phyloP scores from a whole-genome alignment of 1,140 invertebrate genomes.

The Lanistes nyassanus region DNA sequence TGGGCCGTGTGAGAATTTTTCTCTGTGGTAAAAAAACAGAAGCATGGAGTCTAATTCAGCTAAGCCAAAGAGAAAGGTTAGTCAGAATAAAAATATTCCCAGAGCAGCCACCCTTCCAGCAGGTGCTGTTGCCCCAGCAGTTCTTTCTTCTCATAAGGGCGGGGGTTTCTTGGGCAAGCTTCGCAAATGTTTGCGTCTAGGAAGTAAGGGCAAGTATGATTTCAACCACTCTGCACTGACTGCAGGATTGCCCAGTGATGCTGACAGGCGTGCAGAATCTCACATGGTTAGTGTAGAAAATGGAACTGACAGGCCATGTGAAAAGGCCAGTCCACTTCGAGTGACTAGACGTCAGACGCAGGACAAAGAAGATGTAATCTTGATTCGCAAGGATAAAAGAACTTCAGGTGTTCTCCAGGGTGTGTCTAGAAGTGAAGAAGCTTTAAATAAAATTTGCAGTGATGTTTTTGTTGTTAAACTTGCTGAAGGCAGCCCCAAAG shows the following conservation, averaged over 20 bases:
- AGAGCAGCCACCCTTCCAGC: slow-evolving; percentile 17
- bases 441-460: background rate
- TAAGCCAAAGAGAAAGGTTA: slow-evolving; percentile 13
- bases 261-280: background rate
- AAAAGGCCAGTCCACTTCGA: slow-evolving; percentile 17
- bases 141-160: slow-evolving; percentile 8
- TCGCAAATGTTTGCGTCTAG: slow-evolving; percentile 21
- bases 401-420: background rate
- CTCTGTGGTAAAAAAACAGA: background rate
- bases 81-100: slow-evolving; percentile 4
- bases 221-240: background rate
- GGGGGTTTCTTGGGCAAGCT: slow-evolving; percentile 29
- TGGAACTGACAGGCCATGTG: background rate
- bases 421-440: background rate
- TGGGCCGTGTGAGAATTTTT: no score
- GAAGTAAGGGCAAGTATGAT: slow-evolving; percentile 32
- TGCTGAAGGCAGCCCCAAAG: background rate
- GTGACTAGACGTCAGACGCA: background rate
- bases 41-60: slow-evolving; percentile 13
- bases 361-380: slow-evolving; percentile 33
- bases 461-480: slow-evolving; percentile 15
- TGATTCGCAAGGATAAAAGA: slow-evolving; percentile 23
- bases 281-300: background rate
- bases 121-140: slow-evolving; percentile 3
- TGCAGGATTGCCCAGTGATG: background rate